These are phyloP conservation scores for Andricus grossulariae DNA, from an alignment of 1,140 invertebrate species.

Conservation along the genomic window DNA sequence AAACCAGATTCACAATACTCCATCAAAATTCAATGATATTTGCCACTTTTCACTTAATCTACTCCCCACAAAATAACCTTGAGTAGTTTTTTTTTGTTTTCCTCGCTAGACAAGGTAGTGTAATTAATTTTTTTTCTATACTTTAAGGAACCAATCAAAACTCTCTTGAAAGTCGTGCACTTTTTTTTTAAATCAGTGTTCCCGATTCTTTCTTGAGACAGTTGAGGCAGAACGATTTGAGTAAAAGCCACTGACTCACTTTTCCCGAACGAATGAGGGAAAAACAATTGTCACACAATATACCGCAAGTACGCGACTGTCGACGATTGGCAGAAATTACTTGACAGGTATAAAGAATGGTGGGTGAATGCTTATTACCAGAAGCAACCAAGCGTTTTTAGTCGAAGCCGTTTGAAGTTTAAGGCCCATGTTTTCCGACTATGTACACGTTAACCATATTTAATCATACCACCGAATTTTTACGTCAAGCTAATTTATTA, in stretches of 20 bases:
- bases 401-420: slow-evolving; percentile 2
- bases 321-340: not conserved
- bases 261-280: slow-evolving; percentile 3
- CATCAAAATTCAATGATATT: not conserved
- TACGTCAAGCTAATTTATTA: not conserved
- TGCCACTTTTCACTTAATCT: not conserved
- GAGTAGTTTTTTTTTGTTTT: not conserved
- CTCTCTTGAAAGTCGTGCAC: not conserved
- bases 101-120: no score
- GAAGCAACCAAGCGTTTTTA: not conserved
- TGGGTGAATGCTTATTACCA: slow-evolving; percentile 9
- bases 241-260: slow-evolving; percentile 17
- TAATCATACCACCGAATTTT: not conserved
- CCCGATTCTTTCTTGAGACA: not conserved
- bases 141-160: no score
- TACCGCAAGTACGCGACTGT: slow-evolving; percentile 1
- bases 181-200: not conserved
- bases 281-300: not conserved
- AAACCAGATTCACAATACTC: slow-evolving; percentile 43
- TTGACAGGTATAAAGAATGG: not conserved
- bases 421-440: not conserved
- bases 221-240: not conserved
- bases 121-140: no score
- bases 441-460: not conserved
- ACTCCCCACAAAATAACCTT: not conserved